phyloP scores from a whole-genome alignment of 2,797 vertebrate species.

The Poliocrania exsul region DNA sequence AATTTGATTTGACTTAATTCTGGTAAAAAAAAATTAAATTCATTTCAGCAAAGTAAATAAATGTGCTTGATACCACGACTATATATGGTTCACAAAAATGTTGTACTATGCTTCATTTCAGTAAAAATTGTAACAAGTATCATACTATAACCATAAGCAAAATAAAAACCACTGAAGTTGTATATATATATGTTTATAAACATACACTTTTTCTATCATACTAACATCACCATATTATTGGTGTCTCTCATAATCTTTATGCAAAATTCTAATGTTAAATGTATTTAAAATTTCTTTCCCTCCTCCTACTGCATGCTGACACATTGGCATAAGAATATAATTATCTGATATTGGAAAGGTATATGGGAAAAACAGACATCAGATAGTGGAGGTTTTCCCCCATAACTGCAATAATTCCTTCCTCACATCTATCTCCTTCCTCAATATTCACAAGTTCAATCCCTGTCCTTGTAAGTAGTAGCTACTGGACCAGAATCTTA shows the following conservation, averaged over 20 bases:
- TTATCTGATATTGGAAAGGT: neutral
- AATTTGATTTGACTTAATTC: neutral
- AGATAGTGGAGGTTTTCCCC: neutral
- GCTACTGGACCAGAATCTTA: neutral
- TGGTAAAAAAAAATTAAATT: neutral
- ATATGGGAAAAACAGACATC: neutral
- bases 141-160: neutral
- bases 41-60: neutral
- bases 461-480: neutral
- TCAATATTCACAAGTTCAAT: neutral
- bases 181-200: neutral
- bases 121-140: neutral
- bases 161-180: neutral
- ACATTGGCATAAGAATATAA: neutral
- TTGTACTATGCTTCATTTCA: neutral
- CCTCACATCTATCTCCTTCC: neutral
- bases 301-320: neutral
- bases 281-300: neutral
- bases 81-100: neutral
- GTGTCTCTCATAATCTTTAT: neutral
- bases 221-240: neutral
- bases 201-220: neutral
- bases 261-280: neutral
- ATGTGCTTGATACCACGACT: neutral
- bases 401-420: neutral